A percentile compares a stretch with the other conserved stretches of the same genome.
Evolutionary conservation across 2,113 vertebrate species (phyloP).

Genomic region (Megaceryle maxima): DNA sequence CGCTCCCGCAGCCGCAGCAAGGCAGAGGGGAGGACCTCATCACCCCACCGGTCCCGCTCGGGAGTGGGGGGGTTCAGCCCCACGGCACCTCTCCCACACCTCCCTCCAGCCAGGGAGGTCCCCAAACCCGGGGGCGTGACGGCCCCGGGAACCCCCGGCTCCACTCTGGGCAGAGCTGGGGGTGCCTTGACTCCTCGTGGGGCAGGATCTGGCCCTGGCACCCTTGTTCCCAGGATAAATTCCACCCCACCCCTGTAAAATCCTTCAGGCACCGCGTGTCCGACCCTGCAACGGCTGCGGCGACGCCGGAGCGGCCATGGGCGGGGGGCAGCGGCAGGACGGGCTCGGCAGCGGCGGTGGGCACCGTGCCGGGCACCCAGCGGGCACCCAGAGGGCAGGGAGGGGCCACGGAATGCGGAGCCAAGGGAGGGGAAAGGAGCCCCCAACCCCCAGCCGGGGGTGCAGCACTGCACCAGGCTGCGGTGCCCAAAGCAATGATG

Average conservation of each 20-base stretch:
- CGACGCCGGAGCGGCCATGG: background rate
- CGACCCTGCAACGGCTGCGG: background rate
- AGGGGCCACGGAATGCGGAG: too few species aligned
- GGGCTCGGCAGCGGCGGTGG: background rate
- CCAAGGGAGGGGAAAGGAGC: background rate
- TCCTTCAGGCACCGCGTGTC: background rate
- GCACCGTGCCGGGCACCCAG: background rate
- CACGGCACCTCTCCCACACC: rapidly evolving
- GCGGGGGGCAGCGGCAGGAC: background rate
- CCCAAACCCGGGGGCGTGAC: background rate
- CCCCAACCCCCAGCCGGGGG: background rate
- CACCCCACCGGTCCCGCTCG: background rate
- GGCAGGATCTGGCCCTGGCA: background rate
- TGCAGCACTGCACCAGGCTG: background rate
- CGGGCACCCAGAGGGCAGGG: rapidly evolving
- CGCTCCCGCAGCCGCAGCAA: background rate
- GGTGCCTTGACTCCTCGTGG: background rate
- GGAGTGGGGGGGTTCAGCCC: background rate
- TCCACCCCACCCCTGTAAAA: background rate
- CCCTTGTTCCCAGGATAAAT: background rate
- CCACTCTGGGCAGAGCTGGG: background rate
- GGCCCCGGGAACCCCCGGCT: background rate
- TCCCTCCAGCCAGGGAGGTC: background rate
- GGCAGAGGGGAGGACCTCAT: background rate
- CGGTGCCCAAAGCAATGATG: background rate